Conservation (phyloP, 53 echinoderm and acorn worm species). For the Henricia sp. region DNA sequence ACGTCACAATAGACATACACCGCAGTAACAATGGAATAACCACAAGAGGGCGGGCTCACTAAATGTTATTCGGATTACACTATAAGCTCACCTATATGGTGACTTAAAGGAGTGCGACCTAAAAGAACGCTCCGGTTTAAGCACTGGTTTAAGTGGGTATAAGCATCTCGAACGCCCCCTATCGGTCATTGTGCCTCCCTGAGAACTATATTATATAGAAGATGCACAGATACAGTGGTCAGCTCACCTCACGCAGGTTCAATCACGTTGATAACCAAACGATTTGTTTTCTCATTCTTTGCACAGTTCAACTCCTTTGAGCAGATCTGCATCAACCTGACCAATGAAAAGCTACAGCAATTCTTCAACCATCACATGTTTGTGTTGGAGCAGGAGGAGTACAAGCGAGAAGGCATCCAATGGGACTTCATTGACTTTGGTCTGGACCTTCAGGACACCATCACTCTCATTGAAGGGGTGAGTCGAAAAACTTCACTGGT, state of each 20-base stretch:
- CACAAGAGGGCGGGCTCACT: too few species aligned
- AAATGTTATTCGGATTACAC: too few species aligned
- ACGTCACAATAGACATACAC: too few species aligned
- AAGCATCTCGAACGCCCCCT: background rate
- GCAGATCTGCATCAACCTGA: constrained; percentile 99
- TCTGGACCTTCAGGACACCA: constrained; percentile 92
- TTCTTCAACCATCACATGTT: constrained; percentile 99
- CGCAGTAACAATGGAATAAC: too few species aligned
- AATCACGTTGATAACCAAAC: too few species aligned
- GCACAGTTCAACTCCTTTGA: constrained; percentile 98
- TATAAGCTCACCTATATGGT: too few species aligned
- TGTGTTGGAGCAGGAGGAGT: constrained; percentile 97
- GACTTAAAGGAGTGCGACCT: background rate
- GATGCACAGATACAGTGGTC: too few species aligned
- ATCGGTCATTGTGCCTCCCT: too few species aligned
- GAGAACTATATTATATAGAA: too few species aligned
- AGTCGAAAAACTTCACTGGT: too few species aligned
- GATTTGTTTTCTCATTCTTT: too few species aligned
- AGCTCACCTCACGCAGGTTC: too few species aligned
- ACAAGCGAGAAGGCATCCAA: constrained; percentile 97
- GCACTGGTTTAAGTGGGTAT: background rate
- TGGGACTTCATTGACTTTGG: constrained; percentile 99
- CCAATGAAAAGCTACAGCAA: constrained; percentile 99
- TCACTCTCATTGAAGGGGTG: constrained; percentile 98
- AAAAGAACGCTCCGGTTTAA: background rate